These are phyloP conservation scores for Eriocheir sinensis DNA, from an alignment of 1,140 invertebrate genomes.

Conservation along the genomic window DNA sequence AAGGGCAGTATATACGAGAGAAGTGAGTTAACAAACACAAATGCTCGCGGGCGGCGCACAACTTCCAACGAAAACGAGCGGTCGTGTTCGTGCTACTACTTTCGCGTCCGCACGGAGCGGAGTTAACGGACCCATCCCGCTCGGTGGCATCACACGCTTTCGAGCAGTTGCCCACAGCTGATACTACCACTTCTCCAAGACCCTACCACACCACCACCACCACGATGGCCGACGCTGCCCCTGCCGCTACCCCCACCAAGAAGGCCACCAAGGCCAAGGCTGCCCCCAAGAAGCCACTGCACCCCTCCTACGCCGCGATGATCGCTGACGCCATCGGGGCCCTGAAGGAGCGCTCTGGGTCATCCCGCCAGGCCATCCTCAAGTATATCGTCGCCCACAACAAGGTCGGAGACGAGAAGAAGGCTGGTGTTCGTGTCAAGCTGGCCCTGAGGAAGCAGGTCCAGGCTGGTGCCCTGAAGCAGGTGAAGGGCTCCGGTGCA, in stretches of 20 bases:
- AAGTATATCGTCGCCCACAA: constrained; percentile 69
- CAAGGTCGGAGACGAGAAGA: constrained; percentile 70
- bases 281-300: constrained; percentile 46
- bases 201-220: background rate
- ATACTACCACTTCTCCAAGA: no score
- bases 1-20: background rate
- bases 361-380: constrained; percentile 69
- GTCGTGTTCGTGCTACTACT: constrained; percentile 63
- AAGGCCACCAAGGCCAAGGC: constrained; percentile 61
- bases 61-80: constrained; percentile 74
- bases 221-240: constrained; percentile 64
- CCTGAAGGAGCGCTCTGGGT: constrained; percentile 59
- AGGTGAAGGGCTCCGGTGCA: constrained; percentile 69
- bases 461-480: constrained; percentile 53
- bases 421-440: constrained; percentile 66
- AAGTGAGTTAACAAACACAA: constrained; percentile 74
- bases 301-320: constrained; percentile 62
- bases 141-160: background rate
- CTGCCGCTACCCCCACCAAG: constrained; percentile 58
- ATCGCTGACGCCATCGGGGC: constrained; percentile 56
- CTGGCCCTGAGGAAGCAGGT: constrained; percentile 65
- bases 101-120: constrained; percentile 65
- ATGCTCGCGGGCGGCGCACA: constrained; percentile 59
- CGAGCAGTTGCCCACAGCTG: background rate
- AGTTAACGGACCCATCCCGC: background rate